These are phyloP conservation scores for Chrysomela aeneicollis DNA, from an alignment of 2,888 invertebrate genomes.

Conservation along the genomic window DNA sequence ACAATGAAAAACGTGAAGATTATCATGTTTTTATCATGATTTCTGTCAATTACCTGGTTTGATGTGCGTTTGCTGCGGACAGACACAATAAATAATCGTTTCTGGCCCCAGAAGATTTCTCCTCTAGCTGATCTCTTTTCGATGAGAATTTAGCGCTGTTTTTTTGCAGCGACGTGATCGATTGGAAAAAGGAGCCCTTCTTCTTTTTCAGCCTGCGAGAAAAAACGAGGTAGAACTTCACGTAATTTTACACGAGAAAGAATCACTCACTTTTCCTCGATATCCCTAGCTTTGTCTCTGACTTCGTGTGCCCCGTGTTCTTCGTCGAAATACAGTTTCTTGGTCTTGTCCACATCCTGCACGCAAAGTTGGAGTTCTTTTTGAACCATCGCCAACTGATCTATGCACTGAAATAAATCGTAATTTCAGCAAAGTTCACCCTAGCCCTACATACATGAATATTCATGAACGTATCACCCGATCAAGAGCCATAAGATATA, in stretches of 20 bases:
- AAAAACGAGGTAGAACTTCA: no score
- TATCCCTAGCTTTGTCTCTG: conserved; percentile 92
- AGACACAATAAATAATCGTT: conserved; percentile 94
- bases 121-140: conserved; percentile 89
- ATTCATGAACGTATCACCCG: no score
- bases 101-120: conserved; percentile 91
- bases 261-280: conserved; percentile 83
- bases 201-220: conserved; percentile 84
- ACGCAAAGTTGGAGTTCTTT: conserved; percentile 89
- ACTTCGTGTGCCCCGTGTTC: conserved; percentile 96
- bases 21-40: no score
- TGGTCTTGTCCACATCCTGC: conserved; percentile 90
- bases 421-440: not conserved
- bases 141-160: conserved; percentile 96
- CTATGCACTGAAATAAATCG: conserved; percentile 70
- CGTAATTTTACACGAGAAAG: no score
- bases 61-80: conserved; percentile 92
- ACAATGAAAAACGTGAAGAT: no score
- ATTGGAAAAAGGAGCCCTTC: conserved; percentile 95
- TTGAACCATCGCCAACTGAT: conserved; percentile 84
- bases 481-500: not conserved
- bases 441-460: no score
- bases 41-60: conserved; percentile 68
- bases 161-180: conserved; percentile 94
- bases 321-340: conserved; percentile 94